A percentile compares a stretch with the other conserved stretches of the same genome.
phyloP scores from a whole-genome alignment of 2,113 vertebrate species.

The Nyctibius bracteatus region DNA sequence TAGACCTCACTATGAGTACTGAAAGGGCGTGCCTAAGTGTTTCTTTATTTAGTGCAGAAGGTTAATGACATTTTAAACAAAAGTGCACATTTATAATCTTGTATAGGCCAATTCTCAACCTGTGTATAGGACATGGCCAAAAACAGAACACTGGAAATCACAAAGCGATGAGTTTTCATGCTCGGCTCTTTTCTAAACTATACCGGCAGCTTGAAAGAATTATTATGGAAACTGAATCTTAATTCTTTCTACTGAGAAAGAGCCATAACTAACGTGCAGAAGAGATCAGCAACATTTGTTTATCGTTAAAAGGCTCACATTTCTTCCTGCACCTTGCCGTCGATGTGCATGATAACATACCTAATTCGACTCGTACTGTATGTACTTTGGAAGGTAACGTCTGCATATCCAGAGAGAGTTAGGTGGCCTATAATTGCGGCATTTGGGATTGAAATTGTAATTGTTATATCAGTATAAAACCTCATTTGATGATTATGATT shows the following conservation, averaged over 20 bases:
- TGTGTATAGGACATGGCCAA: slow-evolving; percentile 20
- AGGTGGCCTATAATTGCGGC: background rate
- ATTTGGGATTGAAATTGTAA: background rate
- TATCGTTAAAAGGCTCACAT: slow-evolving; percentile 47
- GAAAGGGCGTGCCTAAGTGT: slow-evolving; percentile 12
- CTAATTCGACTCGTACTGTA: background rate
- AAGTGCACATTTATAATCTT: slow-evolving; percentile 38
- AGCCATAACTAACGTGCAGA: slow-evolving; percentile 10
- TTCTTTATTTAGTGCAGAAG: slow-evolving; percentile 47
- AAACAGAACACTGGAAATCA: slow-evolving; percentile 19
- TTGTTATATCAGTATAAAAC: background rate
- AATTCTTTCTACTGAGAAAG: slow-evolving; percentile 36
- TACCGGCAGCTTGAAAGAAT: slow-evolving; percentile 40
- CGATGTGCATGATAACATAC: slow-evolving; percentile 26
- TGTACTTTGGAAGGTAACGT: slow-evolving; percentile 6
- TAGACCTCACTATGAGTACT: slow-evolving; percentile 26
- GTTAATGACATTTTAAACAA: slow-evolving; percentile 53
- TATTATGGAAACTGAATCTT: slow-evolving; percentile 55
- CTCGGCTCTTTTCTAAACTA: slow-evolving; percentile 44
- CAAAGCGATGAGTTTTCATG: slow-evolving; percentile 36
- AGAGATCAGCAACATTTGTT: slow-evolving; percentile 13
- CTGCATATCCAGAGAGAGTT: background rate
- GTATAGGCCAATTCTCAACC: background rate
- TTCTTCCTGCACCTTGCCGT: background rate
- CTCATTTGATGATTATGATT: background rate